Evolutionary conservation across 2,797 vertebrate genomes (phyloP), one percentile per base, ranked within the genome.

Genomic region (Chelidonichthys spinosus): DNA sequence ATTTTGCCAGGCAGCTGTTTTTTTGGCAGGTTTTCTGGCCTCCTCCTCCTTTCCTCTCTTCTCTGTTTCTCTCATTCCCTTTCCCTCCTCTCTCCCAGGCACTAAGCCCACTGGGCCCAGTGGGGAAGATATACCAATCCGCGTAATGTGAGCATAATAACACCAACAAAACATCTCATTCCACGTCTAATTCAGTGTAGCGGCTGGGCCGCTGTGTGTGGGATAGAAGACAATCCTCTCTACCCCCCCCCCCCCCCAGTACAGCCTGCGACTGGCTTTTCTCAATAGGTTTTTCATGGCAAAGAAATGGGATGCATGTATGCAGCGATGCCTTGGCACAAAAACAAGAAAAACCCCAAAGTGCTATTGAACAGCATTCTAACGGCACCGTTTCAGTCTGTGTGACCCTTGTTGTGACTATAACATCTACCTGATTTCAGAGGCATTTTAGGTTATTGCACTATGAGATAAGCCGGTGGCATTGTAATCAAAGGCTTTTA

Each of bases 61-160:
- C 82, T 82, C 76, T 72, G 69, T 55, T 11, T 25, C 56, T 53
- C 18, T 69, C 44, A 39, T 58, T 61, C 33, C 4, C 49, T 35
- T 44, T 35, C 62, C 53, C 36, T 9, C 2, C 13, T 7, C 63
- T 69, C 82, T 81, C 79, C 72, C 74, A 72, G 78, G 72, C 89
- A 78, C 72, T 72, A 72, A 89, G 92, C 87, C 90, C 63, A 89
- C 81, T 80, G 85, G 85, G 90, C 89, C 69, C 89, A 68, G 72
- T 87, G 76, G 92, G 78, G 89, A 87, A 92, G 80, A 88, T 88
- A 89, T 90, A 90, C 90, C 91, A 93, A 90, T 90, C 89, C 85
- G 84, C 82, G 84, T 92, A 93, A 92, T 93, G 87, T 89, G 92
- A 90, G 90, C 86, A 72, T 93, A 92, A 91, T 89, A 83, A 84